Evolutionary conservation across 2,888 invertebrate genomes (phyloP).

Genomic region (Callinectes sapidus): DNA sequence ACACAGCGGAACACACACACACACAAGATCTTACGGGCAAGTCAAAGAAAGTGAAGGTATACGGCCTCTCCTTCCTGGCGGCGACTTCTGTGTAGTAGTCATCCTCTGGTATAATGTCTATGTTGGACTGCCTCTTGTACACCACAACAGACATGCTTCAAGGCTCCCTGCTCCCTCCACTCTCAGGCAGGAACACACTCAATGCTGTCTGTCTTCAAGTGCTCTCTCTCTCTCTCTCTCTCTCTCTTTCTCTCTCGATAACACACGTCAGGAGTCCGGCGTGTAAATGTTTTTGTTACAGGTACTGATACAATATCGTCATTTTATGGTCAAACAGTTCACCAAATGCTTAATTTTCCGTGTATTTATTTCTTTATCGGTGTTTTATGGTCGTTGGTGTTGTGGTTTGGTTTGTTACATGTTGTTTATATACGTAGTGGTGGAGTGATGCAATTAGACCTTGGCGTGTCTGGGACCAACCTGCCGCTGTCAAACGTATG

Average conservation of each 20-base stretch:
- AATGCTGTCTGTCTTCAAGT: not conserved
- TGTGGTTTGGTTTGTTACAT: too few species aligned
- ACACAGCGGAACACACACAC: not conserved
- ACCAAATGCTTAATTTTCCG: too few species aligned
- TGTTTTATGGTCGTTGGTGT: too few species aligned
- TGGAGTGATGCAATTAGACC: too few species aligned
- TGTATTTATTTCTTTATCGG: too few species aligned
- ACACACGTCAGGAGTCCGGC: not conserved
- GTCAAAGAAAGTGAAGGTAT: conserved; percentile 56
- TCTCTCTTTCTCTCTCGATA: not conserved
- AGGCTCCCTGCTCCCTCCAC: not conserved
- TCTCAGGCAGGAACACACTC: not conserved
- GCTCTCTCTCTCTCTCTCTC: too few species aligned
- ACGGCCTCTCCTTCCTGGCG: not conserved
- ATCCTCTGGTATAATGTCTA: conserved; percentile 64
- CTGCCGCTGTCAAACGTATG: too few species aligned
- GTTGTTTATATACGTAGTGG: too few species aligned
- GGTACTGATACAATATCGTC: not conserved
- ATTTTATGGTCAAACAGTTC: too few species aligned
- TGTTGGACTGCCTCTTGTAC: conserved; percentile 56
- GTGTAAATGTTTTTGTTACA: not conserved
- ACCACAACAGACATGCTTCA: conserved; percentile 58
- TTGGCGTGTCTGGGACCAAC: too few species aligned
- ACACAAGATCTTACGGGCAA: conserved; percentile 50
- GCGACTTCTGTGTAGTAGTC: conserved; percentile 54